Percentiles rank a stretch among this genome's conserved stretches.
These are phyloP conservation scores for Podarcis siculus DNA, from an alignment of 2,797 vertebrate species.

Conservation along the genomic window DNA sequence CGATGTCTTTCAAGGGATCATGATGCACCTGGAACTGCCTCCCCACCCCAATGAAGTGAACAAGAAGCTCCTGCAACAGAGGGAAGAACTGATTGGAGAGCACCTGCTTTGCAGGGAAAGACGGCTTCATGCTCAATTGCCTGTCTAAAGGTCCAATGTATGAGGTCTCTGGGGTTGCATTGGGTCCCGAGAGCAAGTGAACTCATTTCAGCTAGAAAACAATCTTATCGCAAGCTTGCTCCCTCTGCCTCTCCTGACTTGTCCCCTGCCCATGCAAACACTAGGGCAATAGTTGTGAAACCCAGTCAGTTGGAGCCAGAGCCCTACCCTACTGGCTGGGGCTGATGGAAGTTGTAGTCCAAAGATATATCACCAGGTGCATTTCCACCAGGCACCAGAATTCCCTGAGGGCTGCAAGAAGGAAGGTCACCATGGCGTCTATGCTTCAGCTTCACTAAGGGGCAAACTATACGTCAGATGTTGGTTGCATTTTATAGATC, in stretches of 20 bases:
- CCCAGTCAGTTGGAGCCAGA: too few relatives aligned
- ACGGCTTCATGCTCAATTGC: not conserved
- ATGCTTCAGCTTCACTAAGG: too few relatives aligned
- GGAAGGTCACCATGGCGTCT: too few relatives aligned
- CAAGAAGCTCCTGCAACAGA: not conserved
- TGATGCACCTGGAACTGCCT: not conserved
- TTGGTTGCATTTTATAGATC: too few relatives aligned
- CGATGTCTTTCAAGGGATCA: not conserved
- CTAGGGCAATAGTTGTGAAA: too few relatives aligned
- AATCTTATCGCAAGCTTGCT: not conserved
- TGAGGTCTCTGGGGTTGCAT: not conserved
- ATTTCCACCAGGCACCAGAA: too few relatives aligned
- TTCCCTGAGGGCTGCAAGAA: too few relatives aligned
- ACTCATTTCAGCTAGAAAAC: not conserved
- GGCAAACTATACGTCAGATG: too few relatives aligned
- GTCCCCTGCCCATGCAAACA: not conserved
- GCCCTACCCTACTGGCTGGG: too few relatives aligned
- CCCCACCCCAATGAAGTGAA: not conserved
- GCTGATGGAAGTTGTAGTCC: too few relatives aligned
- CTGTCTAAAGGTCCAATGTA: not conserved
- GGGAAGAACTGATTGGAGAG: not conserved
- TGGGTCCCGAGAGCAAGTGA: not conserved
- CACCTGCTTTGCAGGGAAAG: too few relatives aligned
- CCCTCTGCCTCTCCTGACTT: not conserved
- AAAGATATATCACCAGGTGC: too few relatives aligned